phyloP scores from a whole-genome alignment of 30 jellyfish, hydroid and myxozoan species.

The Aurelia sp. region DNA sequence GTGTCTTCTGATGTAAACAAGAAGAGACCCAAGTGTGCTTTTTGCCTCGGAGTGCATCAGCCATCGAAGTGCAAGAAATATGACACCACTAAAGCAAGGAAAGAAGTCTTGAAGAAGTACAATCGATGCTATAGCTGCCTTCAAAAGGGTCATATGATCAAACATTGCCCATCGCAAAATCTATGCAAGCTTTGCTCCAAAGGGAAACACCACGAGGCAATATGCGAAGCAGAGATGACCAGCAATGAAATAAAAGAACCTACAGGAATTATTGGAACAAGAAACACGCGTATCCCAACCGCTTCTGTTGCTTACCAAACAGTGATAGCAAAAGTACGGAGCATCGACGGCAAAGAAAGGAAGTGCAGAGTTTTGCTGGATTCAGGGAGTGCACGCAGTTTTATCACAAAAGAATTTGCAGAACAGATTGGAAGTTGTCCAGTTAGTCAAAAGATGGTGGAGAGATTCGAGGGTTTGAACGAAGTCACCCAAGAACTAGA shows the following conservation, averaged over 20 bases:
- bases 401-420: not conserved
- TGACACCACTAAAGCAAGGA: too few species aligned
- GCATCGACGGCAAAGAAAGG: not conserved
- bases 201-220: slow-evolving; percentile 32
- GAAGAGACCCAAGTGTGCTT: too few species aligned
- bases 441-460: not conserved
- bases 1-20: too few species aligned
- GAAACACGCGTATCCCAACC: not conserved
- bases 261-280: slow-evolving; percentile 26
- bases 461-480: slow-evolving; percentile 34
- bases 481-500: slow-evolving; percentile 22
- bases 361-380: slow-evolving; percentile 61
- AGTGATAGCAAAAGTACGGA: not conserved
- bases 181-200: slow-evolving; percentile 22
- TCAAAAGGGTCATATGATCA: slow-evolving; percentile 26
- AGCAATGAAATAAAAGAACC: slow-evolving; percentile 29
- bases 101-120: too few species aligned
- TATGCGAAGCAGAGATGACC: not conserved
- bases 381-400: slow-evolving; percentile 62
- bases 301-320: slow-evolving; percentile 50
- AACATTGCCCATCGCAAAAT: slow-evolving; percentile 10
- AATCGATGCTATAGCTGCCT: slow-evolving; percentile 33
- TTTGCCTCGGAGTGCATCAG: too few species aligned
- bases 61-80: too few species aligned
- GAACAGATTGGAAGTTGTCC: too few species aligned